A percentile compares a stretch with the other conserved stretches of the same genome.
Evolutionary conservation across 2,113 vertebrate species (phyloP).

Genomic region (Calidris pygmaea): DNA sequence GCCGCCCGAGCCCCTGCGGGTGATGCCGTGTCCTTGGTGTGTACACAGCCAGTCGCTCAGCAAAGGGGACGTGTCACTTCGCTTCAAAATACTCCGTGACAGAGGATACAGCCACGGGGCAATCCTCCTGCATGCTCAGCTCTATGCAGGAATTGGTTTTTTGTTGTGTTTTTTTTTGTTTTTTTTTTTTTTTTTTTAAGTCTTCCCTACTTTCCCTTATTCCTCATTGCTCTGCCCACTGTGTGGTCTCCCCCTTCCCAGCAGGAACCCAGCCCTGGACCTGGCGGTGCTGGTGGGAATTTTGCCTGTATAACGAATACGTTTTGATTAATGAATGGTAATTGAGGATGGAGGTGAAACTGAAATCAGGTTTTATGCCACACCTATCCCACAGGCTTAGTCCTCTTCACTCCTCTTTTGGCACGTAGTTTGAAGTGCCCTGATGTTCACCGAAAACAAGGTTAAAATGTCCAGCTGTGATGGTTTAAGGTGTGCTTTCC

Average conservation of each 20-base stretch:
- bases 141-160: background rate
- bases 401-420: background rate
- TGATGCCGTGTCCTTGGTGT: background rate
- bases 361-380: background rate
- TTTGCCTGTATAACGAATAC: background rate
- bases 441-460: background rate
- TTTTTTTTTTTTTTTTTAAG: background rate
- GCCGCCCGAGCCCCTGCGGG: background rate
- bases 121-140: background rate
- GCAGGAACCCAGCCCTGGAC: background rate
- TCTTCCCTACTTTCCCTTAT: background rate
- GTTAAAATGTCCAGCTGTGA: background rate
- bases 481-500: background rate
- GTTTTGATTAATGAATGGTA: conserved; percentile 1
- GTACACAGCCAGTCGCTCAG: background rate
- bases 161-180: background rate
- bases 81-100: background rate
- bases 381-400: background rate
- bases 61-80: background rate
- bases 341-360: background rate
- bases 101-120: fast-evolving
- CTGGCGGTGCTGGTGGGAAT: background rate
- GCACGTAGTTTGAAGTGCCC: background rate
- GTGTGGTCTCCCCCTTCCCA: background rate
- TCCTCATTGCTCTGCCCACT: background rate